Percentiles rank a stretch among this genome's conserved stretches.
Conservation (phyloP, 2,113 vertebrate genomes). For the Platysteira castanea region DNA sequence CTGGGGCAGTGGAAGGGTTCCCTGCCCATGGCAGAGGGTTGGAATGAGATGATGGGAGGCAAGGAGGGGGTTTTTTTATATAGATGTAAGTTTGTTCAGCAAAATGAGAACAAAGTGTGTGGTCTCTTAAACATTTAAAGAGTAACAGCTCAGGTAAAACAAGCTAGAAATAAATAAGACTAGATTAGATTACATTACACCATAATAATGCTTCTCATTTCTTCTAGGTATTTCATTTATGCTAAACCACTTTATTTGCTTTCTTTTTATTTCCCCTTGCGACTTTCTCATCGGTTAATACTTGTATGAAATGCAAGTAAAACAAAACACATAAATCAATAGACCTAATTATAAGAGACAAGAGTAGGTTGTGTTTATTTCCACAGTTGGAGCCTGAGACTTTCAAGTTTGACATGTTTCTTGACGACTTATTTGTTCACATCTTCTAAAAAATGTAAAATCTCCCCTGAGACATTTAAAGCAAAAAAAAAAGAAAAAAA, state of each 20-base stretch:
- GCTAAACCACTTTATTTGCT: not conserved
- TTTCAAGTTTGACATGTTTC: constrained; percentile 28
- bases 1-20: fast-evolving
- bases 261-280: not conserved
- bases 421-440: constrained; percentile 11
- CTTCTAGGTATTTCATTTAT: not conserved
- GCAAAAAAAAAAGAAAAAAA: not conserved
- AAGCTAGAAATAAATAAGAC: not conserved
- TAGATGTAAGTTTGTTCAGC: not conserved
- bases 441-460: not conserved
- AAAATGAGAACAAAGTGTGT: not conserved
- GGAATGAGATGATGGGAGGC: not conserved
- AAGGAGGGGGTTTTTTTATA: too few relatives aligned
- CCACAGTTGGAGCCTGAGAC: not conserved
- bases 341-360: constrained; percentile 25
- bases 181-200: not conserved
- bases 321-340: not conserved
- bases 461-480: not conserved
- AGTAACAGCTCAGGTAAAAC: not conserved
- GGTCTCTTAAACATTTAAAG: not conserved
- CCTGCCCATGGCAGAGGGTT: not conserved
- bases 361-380: not conserved
- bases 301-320: not conserved
- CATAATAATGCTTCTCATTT: not conserved
- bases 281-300: not conserved